phyloP scores from a whole-genome alignment of 2,888 invertebrate genomes.

The Bembecia ichneumoniformis region DNA sequence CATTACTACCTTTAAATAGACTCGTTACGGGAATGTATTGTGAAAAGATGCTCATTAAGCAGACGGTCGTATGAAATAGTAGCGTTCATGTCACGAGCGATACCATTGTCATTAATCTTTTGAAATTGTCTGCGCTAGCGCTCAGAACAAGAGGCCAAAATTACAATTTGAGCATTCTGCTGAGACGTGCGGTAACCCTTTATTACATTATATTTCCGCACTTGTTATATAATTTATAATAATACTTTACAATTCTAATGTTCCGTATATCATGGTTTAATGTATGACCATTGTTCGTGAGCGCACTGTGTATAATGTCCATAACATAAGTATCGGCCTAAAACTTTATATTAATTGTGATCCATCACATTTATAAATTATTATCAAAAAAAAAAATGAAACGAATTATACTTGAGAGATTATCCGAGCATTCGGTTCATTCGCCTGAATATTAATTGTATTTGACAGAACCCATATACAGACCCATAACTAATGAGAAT shows the following conservation, averaged over 20 bases:
- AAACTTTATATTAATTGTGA: too few relatives aligned
- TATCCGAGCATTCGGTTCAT: too few relatives aligned
- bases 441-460: too few relatives aligned
- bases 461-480: too few relatives aligned
- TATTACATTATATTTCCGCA: background rate
- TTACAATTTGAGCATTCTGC: slow-evolving; percentile 12
- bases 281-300: too few relatives aligned
- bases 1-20: background rate
- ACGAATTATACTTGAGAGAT: too few relatives aligned
- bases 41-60: background rate
- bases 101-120: slow-evolving; percentile 12
- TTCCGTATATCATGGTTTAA: too few relatives aligned
- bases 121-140: slow-evolving; percentile 9
- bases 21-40: background rate
- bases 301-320: too few relatives aligned
- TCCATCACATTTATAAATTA: too few relatives aligned
- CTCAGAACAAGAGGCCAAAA: slow-evolving; percentile 9
- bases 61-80: background rate
- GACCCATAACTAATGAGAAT: too few relatives aligned
- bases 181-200: slow-evolving; percentile 3
- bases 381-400: too few relatives aligned
- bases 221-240: background rate
- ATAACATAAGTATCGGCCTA: too few relatives aligned
- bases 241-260: background rate
- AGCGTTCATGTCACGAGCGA: slow-evolving; percentile 5